phyloP scores from a whole-genome alignment of 2,888 invertebrate genomes.

The Synanthedon andrenaeformis region DNA sequence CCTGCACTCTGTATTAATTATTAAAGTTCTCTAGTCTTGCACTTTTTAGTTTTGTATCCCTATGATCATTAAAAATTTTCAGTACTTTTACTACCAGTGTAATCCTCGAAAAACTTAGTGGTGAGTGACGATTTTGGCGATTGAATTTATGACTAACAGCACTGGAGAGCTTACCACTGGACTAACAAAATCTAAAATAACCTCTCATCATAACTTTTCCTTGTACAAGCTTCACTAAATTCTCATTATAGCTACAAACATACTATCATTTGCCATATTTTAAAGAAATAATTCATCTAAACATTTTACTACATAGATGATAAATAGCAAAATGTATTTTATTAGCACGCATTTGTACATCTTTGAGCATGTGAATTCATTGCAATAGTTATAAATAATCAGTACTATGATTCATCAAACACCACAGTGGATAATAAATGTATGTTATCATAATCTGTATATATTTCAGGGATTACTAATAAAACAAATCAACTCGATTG shows the following conservation, averaged over 20 bases:
- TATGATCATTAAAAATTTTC: slow-evolving; percentile 47
- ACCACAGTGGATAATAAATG: background rate
- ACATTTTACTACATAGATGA: no score
- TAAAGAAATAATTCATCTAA: no score
- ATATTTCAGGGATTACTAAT: slow-evolving; percentile 62
- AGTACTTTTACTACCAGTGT: slow-evolving; percentile 57
- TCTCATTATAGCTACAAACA: background rate
- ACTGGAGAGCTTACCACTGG: slow-evolving; percentile 29
- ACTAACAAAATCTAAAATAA: slow-evolving; percentile 18
- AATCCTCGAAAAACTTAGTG: slow-evolving; percentile 61
- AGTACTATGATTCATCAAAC: background rate
- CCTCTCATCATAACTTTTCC: no score
- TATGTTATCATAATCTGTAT: background rate
- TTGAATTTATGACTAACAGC: slow-evolving; percentile 49
- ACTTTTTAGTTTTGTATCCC: slow-evolving; percentile 58
- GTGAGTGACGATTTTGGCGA: slow-evolving; percentile 66
- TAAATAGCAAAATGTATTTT: no score
- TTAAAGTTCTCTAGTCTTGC: slow-evolving; percentile 41
- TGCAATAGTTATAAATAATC: no score
- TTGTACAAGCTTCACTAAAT: background rate
- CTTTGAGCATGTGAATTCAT: no score
- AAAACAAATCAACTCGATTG: slow-evolving; percentile 58
- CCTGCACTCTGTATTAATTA: slow-evolving; percentile 45
- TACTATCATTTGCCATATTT: no score
- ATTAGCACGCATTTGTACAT: no score